These are phyloP conservation scores for Andrena marginata DNA, from an alignment of 2,888 invertebrate genomes.

Conservation along the genomic window DNA sequence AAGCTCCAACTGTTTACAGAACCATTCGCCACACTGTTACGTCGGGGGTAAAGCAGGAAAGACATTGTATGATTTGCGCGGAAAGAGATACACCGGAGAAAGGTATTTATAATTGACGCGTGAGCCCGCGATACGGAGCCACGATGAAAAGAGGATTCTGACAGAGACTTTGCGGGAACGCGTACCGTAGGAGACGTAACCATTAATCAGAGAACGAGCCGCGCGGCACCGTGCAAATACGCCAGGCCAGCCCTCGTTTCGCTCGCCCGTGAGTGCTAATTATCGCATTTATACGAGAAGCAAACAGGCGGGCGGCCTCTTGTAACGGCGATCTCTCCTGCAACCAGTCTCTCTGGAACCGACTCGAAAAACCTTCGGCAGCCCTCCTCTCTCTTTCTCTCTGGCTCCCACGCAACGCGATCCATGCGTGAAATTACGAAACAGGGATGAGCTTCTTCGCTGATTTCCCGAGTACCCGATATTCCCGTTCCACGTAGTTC, in stretches of 20 bases:
- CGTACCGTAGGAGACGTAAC: slow-evolving; percentile 13
- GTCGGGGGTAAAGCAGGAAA: neutral
- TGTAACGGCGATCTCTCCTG: slow-evolving; percentile 28
- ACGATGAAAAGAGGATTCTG: slow-evolving; percentile 9
- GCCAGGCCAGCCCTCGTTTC: slow-evolving; percentile 8
- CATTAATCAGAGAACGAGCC: slow-evolving; percentile 50
- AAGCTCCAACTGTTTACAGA: neutral
- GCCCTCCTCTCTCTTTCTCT: neutral
- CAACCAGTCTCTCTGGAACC: neutral
- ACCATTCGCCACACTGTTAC: too few relatives aligned
- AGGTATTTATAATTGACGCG: slow-evolving; percentile 11
- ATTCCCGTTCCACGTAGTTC: neutral
- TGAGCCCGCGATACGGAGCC: neutral
- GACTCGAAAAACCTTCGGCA: neutral
- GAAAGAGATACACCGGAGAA: slow-evolving; percentile 1
- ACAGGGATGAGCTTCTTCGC: neutral
- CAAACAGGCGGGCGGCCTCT: slow-evolving; percentile 25
- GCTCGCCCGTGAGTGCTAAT: slow-evolving; percentile 44
- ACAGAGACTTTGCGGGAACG: slow-evolving; percentile 8
- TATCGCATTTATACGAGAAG: slow-evolving; percentile 51
- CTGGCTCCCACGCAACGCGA: neutral
- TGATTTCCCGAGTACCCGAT: neutral
- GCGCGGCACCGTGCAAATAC: slow-evolving; percentile 8
- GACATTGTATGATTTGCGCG: neutral
- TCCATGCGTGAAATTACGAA: neutral